Base-by-base conservation (phyloP, 2,113 vertebrate species). In the Bubo bubo region DNA sequence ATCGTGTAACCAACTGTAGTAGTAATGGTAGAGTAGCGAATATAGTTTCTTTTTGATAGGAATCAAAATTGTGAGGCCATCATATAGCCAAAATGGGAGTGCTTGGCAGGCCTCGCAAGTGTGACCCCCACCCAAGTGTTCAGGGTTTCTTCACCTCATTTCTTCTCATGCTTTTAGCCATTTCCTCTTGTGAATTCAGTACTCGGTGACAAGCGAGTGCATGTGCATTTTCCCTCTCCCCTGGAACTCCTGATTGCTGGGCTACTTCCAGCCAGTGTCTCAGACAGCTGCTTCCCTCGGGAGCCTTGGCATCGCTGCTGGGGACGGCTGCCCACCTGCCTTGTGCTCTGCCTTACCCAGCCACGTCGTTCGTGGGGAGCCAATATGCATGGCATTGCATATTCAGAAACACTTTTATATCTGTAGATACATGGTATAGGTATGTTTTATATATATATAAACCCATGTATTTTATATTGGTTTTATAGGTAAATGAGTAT, bases 241-340 rank as follows among this genome's bases (percentile, higher is more conserved):
- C 67, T 93, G 85, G 67, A 93, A 19, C 56, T 96, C 85, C 74
- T 88, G 59, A 19, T 30, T 77, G 41, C 88, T 90, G 85, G 90
- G 86, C 82, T 86, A 26, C 68, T 93, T 96, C 86, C 79, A 96
- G 84, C 34, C 91, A 18, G 71, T 56, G 62, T 28, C 73, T 72
- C 66, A 79, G 47, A 3, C 79, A 89, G 82, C 90, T 94, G 92
- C 94, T 92, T 92, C 86, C 79, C 90, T 80, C 8, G 3, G 68
- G 94, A 97, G 67, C 85, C 75, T n/a, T 82, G 95, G 92, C 95
- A 86, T 35, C 23, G 9, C 88, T 94, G 68, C 74, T 90, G 90
- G 92, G 93, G 81, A 34, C 6, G 39, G 58, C 41, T 81, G 93
- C 80, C 73, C 93, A 89, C 95, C 89, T 93, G 91, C 93, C 86